Conservation (phyloP, 2,888 invertebrate species). For the Cloeon dipterum region DNA sequence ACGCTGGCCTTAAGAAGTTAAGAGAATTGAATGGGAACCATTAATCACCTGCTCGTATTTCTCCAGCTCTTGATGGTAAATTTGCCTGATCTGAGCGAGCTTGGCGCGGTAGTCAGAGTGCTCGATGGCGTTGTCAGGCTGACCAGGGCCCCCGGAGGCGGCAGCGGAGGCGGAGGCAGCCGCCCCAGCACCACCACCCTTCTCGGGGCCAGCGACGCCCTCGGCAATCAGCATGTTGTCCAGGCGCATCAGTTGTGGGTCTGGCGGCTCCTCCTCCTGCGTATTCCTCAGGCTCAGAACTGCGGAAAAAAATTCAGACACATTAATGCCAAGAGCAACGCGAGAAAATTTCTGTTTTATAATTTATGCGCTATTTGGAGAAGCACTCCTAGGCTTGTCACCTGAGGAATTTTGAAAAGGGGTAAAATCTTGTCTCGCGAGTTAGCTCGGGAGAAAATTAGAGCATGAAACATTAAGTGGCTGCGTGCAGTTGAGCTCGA, state of each 20-base stretch:
- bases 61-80: conserved; percentile 96
- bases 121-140: conserved; percentile 89
- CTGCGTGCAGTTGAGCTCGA: too few relatives aligned
- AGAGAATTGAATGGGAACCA: too few relatives aligned
- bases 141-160: conserved; percentile 43
- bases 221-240: conserved; percentile 99
- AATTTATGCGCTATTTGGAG: too few relatives aligned
- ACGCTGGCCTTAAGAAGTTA: too few relatives aligned
- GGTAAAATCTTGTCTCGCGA: too few relatives aligned
- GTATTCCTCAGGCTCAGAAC: conserved; percentile 87
- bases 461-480: too few relatives aligned
- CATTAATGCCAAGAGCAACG: too few relatives aligned
- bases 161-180: conserved; percentile 80
- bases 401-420: too few relatives aligned
- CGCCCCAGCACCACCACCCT: conserved; percentile 69
- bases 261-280: conserved; percentile 94
- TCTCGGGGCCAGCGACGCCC: conserved; percentile 90
- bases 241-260: conserved; percentile 92
- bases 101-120: conserved; percentile 99
- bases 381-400: too few relatives aligned
- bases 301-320: too few relatives aligned
- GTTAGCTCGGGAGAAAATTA: too few relatives aligned
- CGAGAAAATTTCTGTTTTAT: too few relatives aligned
- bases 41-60: conserved; percentile 94
- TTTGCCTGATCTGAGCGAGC: conserved; percentile 92